Base-by-base conservation (phyloP, 2,797 vertebrate genomes). In the Dicrostonyx torquatus region DNA sequence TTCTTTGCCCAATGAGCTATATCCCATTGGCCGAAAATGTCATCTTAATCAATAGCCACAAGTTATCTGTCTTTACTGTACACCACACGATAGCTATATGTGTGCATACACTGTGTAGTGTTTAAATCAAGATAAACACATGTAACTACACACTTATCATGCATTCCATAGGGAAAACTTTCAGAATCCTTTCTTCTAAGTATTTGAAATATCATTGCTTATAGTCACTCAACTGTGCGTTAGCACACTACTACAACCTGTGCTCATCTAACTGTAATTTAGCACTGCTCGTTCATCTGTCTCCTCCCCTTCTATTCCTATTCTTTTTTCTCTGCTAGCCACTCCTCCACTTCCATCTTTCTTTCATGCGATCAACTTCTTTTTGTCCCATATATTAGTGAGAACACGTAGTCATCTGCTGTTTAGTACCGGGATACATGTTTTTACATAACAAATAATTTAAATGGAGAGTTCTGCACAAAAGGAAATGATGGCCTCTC, bases 251-350 rank as follows among this genome's bases (percentile, higher is more conserved):
- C 13, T 6, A 20, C n/a, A 68, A 18, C 40, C 31, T 58, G 20
- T 20, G 40, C 13, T 29, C n/a, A 64, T 12, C 18, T 24, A 9
- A n/a, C 8, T 37, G 50, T 13, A 55, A 62, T 48, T 84, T 22
- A 37, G 50, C 11, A n/a, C 2, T 0, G 7, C 9, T 1, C 18
- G 10, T n/a, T 20, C 62, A 45, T 2, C 22, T 3, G 2, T 18
- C 62, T 31, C 3, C 0, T 29, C 8, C 45, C 34, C 34, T 24
- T 22, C 34, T 20, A 13, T 29, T 43, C 15, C 40, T 29, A 4
- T 31, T 26, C 13, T 13, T 29, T 12, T 1, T 10, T 3, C 43
- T 53, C 55, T 58, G 37, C 6, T 45, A 26, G 26, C 1, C 6
- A 58, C 37, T 15, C 6, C 40, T 40, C 29, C 58, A 10, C 29